These are phyloP conservation scores for Sorex araneus DNA, from an alignment of 2,113 vertebrate species.

Conservation along the genomic window DNA sequence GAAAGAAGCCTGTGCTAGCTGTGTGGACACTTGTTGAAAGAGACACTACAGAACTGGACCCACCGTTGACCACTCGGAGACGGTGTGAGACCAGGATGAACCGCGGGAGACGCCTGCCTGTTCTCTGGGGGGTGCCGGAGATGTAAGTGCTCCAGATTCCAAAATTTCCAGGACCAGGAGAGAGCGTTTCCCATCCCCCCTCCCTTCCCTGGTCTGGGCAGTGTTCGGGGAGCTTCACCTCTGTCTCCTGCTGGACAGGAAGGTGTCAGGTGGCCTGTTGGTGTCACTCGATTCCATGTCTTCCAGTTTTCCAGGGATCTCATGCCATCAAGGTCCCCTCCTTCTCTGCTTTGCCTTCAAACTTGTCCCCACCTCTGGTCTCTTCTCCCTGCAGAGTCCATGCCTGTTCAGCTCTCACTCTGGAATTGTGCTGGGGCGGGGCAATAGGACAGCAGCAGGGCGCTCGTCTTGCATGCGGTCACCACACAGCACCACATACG, in stretches of 20 bases:
- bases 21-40: neutral
- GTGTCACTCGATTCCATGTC: neutral
- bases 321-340: neutral
- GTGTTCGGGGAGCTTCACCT: neutral
- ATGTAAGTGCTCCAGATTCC: neutral
- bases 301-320: neutral
- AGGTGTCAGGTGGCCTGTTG: neutral
- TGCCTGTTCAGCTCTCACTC: neutral
- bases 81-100: neutral
- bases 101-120: neutral
- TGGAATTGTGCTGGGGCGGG: neutral
- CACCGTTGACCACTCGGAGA: neutral
- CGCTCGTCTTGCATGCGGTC: too few relatives aligned
- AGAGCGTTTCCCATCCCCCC: neutral
- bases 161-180: neutral
- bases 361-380: neutral
- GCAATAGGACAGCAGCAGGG: too few relatives aligned
- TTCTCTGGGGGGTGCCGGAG: neutral
- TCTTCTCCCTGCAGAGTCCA: neutral
- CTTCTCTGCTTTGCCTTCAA: neutral
- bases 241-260: neutral
- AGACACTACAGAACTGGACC: neutral
- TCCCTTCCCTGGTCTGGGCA: neutral
- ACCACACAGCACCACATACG: too few relatives aligned
- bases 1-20: neutral